Evolutionary conservation across 2,888 invertebrate species (phyloP), one percentile per base, ranked within the genome.

Genomic region (Sialis lutaria): DNA sequence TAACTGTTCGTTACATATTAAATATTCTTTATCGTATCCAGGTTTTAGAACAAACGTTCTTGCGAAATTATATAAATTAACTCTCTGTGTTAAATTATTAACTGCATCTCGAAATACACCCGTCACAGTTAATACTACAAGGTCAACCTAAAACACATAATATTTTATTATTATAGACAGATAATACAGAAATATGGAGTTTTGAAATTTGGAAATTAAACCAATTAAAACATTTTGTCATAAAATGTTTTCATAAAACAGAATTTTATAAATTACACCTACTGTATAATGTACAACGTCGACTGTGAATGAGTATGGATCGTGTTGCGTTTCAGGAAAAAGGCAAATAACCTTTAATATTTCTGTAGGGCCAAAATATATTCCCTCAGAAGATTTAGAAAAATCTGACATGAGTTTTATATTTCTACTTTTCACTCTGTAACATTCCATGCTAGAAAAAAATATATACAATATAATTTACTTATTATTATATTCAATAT

Each of bases 1-100:
- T 8, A 80, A 55, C 66, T 77, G 71, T 56, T 85, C 85, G 57
- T 83, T 80, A 3, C 67, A 57, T 46, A 86, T 79, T 51, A 72
- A 72, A 58, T 76, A 81, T 47, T 76, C 73, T 1, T 57, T 54
- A 1, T 64, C 64, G 30, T 68, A 65, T 5, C 58, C 57, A 0
- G 67, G 62, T 4, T 62, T 56, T 10, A 82, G 57, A 1, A 74
- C 65, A 45, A 82, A 70, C 0, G 75, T 75, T 39, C 79, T 64
- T 0, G 67, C 66, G 58, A 82, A 82, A 0, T 71, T 63, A 1
- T 75, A 57, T 1, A 72, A 42, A 37, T 67, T 65, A 45, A 74
- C 74, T 6, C 67, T 64, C 7, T 71, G 69, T 0, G 67, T 64
- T 6, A 73, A 51, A 0, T 63, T 59, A 4, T 67, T 64, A 0